Conservation (phyloP, 2,888 invertebrate genomes). For the Metacarcinus magister region DNA sequence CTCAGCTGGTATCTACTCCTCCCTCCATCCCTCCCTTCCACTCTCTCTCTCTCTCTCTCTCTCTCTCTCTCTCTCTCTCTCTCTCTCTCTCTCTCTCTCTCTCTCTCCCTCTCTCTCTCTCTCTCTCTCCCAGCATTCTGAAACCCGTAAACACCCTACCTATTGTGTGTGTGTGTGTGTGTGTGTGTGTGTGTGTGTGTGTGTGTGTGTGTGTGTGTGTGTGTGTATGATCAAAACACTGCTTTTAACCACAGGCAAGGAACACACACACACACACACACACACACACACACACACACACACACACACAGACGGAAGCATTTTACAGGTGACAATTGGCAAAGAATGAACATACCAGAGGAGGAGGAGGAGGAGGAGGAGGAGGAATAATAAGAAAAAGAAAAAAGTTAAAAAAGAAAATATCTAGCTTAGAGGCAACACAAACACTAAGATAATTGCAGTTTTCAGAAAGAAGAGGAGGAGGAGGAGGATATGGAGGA, state of each 20-base stretch:
- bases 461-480: background rate
- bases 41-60: background rate
- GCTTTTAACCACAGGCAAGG: too few species aligned
- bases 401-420: too few species aligned
- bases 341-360: conserved; percentile 28
- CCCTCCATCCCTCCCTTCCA: background rate
- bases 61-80: conserved; percentile 10
- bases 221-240: too few species aligned
- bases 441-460: background rate
- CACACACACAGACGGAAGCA: background rate
- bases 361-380: conserved; percentile 43
- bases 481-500: background rate
- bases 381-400: background rate
- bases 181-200: conserved; percentile 19
- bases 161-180: conserved; percentile 64
- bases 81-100: conserved; percentile 57
- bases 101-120: background rate
- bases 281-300: too few species aligned
- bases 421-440: background rate
- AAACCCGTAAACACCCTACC: background rate
- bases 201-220: background rate
- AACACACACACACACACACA: too few species aligned
- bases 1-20: conserved; percentile 17
- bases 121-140: conserved; percentile 27
- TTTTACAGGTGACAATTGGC: background rate